Conservation (phyloP, 2,888 invertebrate genomes). For the Orchestes rusci region DNA sequence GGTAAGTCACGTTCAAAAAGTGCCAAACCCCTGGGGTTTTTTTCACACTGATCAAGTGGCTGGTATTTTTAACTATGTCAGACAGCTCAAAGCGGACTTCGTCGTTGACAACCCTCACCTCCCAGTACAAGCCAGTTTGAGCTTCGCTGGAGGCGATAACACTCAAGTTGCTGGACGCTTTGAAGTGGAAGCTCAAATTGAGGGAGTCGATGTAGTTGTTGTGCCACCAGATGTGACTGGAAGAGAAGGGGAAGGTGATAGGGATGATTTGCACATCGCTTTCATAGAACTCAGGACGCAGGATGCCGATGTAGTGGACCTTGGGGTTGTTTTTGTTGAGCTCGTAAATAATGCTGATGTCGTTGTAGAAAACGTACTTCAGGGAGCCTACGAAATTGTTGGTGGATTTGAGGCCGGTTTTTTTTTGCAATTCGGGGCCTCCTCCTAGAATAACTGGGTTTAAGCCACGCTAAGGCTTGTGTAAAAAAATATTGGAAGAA, state of each 20-base stretch:
- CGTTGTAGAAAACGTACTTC: conserved; percentile 90
- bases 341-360: conserved; percentile 84
- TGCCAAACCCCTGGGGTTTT: conserved; percentile 79
- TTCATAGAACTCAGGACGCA: conserved; percentile 78
- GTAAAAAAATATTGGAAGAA: too few species aligned
- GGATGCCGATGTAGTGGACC: conserved; percentile 50
- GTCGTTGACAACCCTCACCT: conserved; percentile 78
- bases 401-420: conserved; percentile 55
- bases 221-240: conserved; percentile 87
- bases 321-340: conserved; percentile 78
- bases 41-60: conserved; percentile 72
- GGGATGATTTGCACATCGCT: conserved; percentile 81
- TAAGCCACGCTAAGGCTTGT: conserved; percentile 24
- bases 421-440: conserved; percentile 69
- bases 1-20: conserved; percentile 70
- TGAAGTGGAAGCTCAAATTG: conserved; percentile 78
- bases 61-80: conserved; percentile 67
- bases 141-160: conserved; percentile 81
- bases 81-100: conserved; percentile 79
- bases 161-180: conserved; percentile 70
- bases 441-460: conserved; percentile 27
- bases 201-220: conserved; percentile 66
- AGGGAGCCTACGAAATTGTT: conserved; percentile 69
- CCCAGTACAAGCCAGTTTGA: conserved; percentile 76
- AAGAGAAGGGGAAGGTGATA: conserved; percentile 84